Evolutionary conservation across 2,113 vertebrate species (phyloP).

Genomic region (Brachypodius melanocephalos): DNA sequence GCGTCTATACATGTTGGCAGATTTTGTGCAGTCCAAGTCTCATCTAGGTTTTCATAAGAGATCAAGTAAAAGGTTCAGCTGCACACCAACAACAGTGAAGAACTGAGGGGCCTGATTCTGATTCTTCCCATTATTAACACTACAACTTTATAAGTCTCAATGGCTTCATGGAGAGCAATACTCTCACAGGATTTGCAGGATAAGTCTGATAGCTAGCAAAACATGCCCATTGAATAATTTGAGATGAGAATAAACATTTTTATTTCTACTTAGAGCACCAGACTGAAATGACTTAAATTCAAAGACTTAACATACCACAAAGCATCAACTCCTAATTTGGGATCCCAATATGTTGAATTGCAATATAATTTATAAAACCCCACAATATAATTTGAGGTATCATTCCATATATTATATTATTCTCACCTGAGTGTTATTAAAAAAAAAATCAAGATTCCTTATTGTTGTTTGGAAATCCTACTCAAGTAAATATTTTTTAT

Average conservation of each 20-base stretch:
- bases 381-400: not conserved
- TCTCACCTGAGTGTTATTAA: not conserved
- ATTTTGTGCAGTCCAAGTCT: not conserved
- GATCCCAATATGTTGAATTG: not conserved
- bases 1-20: not conserved
- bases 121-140: not conserved
- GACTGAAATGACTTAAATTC: not conserved
- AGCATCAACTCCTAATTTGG: not conserved
- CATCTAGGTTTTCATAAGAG: not conserved
- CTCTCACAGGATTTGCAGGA: not conserved
- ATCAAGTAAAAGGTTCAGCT: not conserved
- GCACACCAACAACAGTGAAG: not conserved
- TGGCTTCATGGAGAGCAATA: not conserved
- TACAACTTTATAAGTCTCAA: not conserved
- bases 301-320: not conserved
- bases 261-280: not conserved
- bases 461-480: not conserved
- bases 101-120: not conserved
- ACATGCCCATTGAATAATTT: not conserved
- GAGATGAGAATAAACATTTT: not conserved
- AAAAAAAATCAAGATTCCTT: not conserved
- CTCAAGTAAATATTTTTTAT: not conserved
- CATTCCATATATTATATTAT: not conserved
- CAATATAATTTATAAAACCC: accelerated
- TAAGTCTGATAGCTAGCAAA: not conserved